These are phyloP conservation scores for Meiosimyza decipiens DNA, from an alignment of 2,888 invertebrate genomes.

Conservation along the genomic window DNA sequence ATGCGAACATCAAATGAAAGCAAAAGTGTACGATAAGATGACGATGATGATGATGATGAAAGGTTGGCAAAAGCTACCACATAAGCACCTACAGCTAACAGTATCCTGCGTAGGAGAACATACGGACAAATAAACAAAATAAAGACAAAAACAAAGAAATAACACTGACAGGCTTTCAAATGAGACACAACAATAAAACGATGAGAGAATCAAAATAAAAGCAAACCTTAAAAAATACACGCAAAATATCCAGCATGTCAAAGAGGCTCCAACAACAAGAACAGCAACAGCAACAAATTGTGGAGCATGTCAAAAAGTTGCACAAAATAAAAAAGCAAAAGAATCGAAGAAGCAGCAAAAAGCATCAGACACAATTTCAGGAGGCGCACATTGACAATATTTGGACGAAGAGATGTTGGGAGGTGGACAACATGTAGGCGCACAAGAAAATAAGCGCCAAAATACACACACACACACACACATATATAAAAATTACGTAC, in stretches of 20 bases:
- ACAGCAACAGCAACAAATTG: constrained; percentile 36
- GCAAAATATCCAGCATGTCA: constrained; percentile 17
- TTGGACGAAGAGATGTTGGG: background rate
- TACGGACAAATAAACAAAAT: constrained; percentile 7
- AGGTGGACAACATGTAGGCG: background rate
- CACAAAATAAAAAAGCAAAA: constrained; percentile 25
- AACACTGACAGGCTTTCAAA: constrained; percentile 16
- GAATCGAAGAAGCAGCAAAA: constrained; percentile 23
- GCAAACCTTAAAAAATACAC: constrained; percentile 15
- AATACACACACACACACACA: constrained; percentile 27
- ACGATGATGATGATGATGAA: background rate
- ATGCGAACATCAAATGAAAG: no score
- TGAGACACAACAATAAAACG: constrained; percentile 4
- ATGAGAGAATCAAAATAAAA: constrained; percentile 22
- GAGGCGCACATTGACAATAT: constrained; percentile 24
- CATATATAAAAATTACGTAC: constrained; percentile 21
- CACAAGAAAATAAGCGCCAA: constrained; percentile 42
- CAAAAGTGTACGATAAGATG: background rate
- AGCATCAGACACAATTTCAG: constrained; percentile 31
- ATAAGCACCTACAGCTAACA: constrained; percentile 49
- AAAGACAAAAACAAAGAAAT: constrained; percentile 24
- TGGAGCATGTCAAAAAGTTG: constrained; percentile 34
- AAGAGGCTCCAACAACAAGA: constrained; percentile 14
- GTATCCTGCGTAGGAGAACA: constrained; percentile 56
- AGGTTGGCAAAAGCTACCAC: background rate